Conservation (phyloP, 2,888 invertebrate species). For the Oxytorus armatus region DNA sequence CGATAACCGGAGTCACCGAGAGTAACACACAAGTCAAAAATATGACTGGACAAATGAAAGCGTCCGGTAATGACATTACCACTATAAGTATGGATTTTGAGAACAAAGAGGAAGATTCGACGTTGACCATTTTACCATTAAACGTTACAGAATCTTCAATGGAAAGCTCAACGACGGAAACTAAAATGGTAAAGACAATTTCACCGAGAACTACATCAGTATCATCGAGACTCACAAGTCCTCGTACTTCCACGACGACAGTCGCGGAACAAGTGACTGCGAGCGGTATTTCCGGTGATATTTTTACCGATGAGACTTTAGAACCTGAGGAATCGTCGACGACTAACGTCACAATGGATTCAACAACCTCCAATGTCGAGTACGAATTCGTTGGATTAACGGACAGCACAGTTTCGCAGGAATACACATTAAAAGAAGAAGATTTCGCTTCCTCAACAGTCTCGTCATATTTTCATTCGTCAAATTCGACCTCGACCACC, state of each 20-base stretch:
- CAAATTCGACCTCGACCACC: neutral
- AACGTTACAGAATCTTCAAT: slow-evolving; percentile 71
- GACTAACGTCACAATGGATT: slow-evolving; percentile 34
- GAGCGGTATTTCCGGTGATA: no score
- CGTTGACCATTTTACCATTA: slow-evolving; percentile 68
- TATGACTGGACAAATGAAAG: slow-evolving; percentile 47
- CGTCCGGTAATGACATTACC: slow-evolving; percentile 1
- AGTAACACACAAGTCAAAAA: slow-evolving; percentile 31
- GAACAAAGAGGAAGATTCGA: slow-evolving; percentile 67
- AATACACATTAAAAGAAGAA: slow-evolving; percentile 25
- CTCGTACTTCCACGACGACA: no score
- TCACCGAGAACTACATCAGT: neutral
- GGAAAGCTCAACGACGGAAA: slow-evolving; percentile 41
- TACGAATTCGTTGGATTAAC: slow-evolving; percentile 79
- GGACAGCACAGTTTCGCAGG: slow-evolving; percentile 67
- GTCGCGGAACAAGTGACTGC: no score
- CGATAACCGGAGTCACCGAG: slow-evolving; percentile 44
- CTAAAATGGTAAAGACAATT: neutral
- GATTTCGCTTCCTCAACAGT: slow-evolving; percentile 28
- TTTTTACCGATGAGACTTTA: no score
- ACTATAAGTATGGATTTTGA: slow-evolving; percentile 63
- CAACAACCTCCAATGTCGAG: slow-evolving; percentile 74
- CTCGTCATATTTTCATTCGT: neutral
- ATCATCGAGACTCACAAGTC: neutral
- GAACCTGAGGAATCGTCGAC: slow-evolving; percentile 1